Conservation (phyloP, 92 coral and sea anemone species). For the Muricea muricata region DNA sequence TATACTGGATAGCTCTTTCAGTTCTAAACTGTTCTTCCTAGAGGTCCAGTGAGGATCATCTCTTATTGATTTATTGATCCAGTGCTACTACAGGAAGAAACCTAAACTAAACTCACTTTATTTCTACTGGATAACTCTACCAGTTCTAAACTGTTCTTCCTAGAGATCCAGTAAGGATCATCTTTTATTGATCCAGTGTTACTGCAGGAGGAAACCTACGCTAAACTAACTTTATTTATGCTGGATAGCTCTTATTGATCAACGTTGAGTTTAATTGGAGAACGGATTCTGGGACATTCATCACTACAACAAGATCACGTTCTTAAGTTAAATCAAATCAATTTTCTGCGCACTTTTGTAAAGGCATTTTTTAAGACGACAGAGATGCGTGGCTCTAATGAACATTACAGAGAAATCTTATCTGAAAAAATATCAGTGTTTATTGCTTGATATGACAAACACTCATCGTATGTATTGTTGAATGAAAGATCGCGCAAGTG, state of each 20-base stretch:
- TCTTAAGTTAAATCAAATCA: too few relatives aligned
- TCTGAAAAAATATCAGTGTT: background rate
- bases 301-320: too few relatives aligned
- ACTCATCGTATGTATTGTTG: background rate
- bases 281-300: too few relatives aligned
- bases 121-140: background rate
- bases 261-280: too few relatives aligned
- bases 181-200: background rate
- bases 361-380: too few relatives aligned
- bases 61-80: background rate
- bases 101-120: too few relatives aligned
- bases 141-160: too few relatives aligned
- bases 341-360: too few relatives aligned
- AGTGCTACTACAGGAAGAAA: background rate
- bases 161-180: background rate
- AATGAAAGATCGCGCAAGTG: slow-evolving; percentile 1
- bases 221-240: background rate
- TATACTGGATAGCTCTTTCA: background rate
- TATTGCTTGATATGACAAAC: background rate
- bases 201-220: background rate
- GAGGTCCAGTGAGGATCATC: background rate
- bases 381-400: background rate
- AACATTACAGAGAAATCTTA: background rate
- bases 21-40: background rate
- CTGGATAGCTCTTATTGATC: background rate